phyloP scores from a whole-genome alignment of 2,113 vertebrate genomes.

The Vimba vimba region DNA sequence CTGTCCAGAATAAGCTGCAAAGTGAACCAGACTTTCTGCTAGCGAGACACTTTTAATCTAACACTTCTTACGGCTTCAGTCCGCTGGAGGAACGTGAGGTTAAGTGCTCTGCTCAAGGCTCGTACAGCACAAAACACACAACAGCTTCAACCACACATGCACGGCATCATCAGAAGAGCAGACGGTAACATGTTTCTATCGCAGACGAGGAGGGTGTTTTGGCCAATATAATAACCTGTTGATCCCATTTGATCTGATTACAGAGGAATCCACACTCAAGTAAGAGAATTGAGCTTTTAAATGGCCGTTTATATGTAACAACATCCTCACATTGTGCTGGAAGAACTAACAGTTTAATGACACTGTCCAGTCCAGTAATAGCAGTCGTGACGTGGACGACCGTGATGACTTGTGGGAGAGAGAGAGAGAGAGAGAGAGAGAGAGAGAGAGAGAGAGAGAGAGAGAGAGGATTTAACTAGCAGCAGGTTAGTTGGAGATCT shows the following conservation, averaged over 20 bases:
- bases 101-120: not conserved
- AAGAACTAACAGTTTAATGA: slow-evolving; percentile 4
- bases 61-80: not conserved
- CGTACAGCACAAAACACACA: not conserved
- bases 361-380: not conserved
- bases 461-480: slow-evolving; percentile 22
- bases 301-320: slow-evolving; percentile 1
- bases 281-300: not conserved
- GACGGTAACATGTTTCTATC: not conserved
- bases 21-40: not conserved
- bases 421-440: slow-evolving; percentile 15
- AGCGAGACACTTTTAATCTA: not conserved
- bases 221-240: not conserved
- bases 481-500: slow-evolving; percentile 33
- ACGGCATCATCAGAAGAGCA: not conserved
- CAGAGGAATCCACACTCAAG: not conserved
- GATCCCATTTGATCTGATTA: not conserved
- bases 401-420: not conserved
- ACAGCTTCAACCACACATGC: not conserved
- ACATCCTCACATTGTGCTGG: not conserved
- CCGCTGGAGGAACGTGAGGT: not conserved
- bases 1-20: not conserved
- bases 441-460: slow-evolving; percentile 7
- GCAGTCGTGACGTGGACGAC: not conserved
- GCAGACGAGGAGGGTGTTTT: not conserved